Base-by-base conservation (phyloP, 2,888 invertebrate species). In the Mystacides longicornis region DNA sequence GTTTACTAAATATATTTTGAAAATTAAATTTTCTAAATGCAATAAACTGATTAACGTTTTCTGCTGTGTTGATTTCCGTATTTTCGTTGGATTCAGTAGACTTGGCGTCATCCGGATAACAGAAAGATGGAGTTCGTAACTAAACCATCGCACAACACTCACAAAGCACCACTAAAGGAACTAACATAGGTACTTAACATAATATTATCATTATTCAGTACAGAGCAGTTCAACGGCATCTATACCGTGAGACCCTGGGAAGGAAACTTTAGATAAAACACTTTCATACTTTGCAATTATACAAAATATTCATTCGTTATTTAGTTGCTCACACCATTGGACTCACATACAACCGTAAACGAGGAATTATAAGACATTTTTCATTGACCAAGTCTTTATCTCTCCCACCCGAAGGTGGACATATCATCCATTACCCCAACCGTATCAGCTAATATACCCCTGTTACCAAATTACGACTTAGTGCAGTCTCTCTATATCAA, bases 91-190 rank as follows among this genome's bases (percentile, higher is more conserved):
- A n/a, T n/a, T n/a, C n/a, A n/a, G n/a, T n/a, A n/a, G n/a, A n/a
- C n/a, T n/a, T n/a, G n/a, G n/a, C n/a, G n/a, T n/a, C n/a, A n/a
- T n/a, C n/a, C n/a, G n/a, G n/a, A n/a, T n/a, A n/a, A n/a, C n/a
- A n/a, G n/a, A n/a, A n/a, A n/a, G n/a, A n/a, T n/a, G n/a, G n/a
- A n/a, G n/a, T n/a, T n/a, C n/a, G n/a, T n/a, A n/a, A n/a, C n/a
- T n/a, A n/a, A 37, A 37, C 3, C 3, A 16, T 37, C 14, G 16
- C 4, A 37, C 37, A 37, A 37, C 37, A 37, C 16, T 37, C 16
- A 16, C 37, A n/a, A 37, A 37, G 37, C 37, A 37, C 37, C 37
- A 37, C 37, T 37, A 37, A 37, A 37, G 37, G 37, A 37, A 37
- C 37, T 37, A 37, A 37, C 14, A 37, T 37, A 37, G 14, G 14